Conservation (phyloP, 1,140 invertebrate genomes). For the Macrotrachela quadricornifera region DNA sequence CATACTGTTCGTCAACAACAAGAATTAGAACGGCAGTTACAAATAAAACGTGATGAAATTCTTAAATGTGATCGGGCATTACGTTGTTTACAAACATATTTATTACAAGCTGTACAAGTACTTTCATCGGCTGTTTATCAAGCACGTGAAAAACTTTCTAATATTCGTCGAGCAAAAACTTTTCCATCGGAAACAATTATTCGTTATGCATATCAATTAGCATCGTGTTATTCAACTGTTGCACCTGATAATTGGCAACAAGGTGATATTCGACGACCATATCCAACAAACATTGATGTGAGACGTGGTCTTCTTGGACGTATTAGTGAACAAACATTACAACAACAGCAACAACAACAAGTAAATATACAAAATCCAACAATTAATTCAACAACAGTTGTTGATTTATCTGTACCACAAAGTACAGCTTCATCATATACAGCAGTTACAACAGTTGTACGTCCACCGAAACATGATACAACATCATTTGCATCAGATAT, state of each 20-base stretch:
- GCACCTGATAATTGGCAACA: slow-evolving; percentile 4
- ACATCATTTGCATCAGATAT: too few species aligned
- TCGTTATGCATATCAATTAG: slow-evolving; percentile 2
- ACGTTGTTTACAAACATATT: not conserved
- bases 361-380: too few species aligned
- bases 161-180: slow-evolving; percentile 1
- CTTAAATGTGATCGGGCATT: not conserved
- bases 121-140: slow-evolving; percentile 6
- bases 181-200: slow-evolving; percentile 1
- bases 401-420: too few species aligned
- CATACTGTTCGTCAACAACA: too few species aligned
- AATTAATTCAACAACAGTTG: too few species aligned
- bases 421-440: too few species aligned
- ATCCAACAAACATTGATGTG: slow-evolving; percentile 7
- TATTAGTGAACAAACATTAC: too few species aligned
- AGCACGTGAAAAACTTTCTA: not conserved
- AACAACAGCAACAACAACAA: too few species aligned
- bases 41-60: not conserved
- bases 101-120: slow-evolving; percentile 6
- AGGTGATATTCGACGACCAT: not conserved
- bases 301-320: not conserved
- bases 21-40: too few species aligned
- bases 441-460: too few species aligned
- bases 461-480: too few species aligned
- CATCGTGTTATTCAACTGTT: not conserved